Evolutionary conservation across 2,113 vertebrate genomes (phyloP), one percentile per base, ranked within the genome.

Genomic region (Nibea coibor): DNA sequence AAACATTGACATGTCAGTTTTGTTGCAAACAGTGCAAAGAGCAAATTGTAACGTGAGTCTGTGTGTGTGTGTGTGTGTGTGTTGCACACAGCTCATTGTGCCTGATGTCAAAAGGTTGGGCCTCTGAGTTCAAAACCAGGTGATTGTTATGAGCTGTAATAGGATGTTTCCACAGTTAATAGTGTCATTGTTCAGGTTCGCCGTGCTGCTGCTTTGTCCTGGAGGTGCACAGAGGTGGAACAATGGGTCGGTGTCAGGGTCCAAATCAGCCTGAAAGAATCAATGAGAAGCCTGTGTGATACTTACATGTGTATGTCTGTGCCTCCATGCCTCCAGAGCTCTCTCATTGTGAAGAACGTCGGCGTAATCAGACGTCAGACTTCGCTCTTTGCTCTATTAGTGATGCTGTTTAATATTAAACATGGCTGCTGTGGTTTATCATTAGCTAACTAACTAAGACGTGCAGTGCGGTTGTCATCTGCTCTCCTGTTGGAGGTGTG

Each of bases 31-130:
- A 11, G 20, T 51, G 28, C n/a, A 70, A 70, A 79, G 43, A 81
- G 20, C 31, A 56, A 42, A 24, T 17, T 42, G 42, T 2, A 35
- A 22, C 14, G 47, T 70, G 31, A 26, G n/a, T 39, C 24, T 43
- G 50, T 24, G 62, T 26, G 47, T 62, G 62, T 69, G 63, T 79
- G 16, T 61, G 58, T 62, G 59, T 31, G 15, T 72, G 7, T 56
- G 63, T 45, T 35, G 7, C 61, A 68, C 50, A 78, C 15, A 42
- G 24, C 43, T 75, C 78, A 72, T 87, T 90, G 86, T 89, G 6
- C 22, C 54, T 7, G 0, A 56, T 85, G 80, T 35, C 35, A 78
- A 87, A 80, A 62, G 78, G 39, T 31, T 1, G 31, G 87, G 78
- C 81, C 82, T 75, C 74, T 7, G 59, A 42, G 83, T 54, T 76